Evolutionary conservation across 2,113 vertebrate genomes (phyloP), one percentile per base, ranked within the genome.

Genomic region (Chaetops frenatus): DNA sequence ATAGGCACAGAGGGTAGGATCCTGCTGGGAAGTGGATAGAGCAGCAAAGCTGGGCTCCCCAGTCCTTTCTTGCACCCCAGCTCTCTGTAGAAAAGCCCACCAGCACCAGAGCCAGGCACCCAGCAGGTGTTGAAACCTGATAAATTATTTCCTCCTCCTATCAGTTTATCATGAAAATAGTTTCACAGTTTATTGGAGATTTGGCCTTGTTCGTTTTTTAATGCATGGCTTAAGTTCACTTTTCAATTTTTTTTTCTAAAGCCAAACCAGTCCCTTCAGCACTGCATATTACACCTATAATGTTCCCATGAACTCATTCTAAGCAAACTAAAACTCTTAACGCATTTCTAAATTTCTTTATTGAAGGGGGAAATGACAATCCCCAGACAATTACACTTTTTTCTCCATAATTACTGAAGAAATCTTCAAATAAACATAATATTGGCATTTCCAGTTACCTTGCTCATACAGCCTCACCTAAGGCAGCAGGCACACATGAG

Each of bases 401-500:
- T 88, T 80, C 23, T 80, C 11, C 2, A 2, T 51, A 42, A 45
- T 66, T 78, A 22, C 29, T 5, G 42, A 61, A 69, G 61, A 88
- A 82, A 36, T 29, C 25, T 72, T 60, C 40, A 12, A 64, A 29
- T 47, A 48, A 78, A 62, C 1, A 1, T 14, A 36, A 10, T 15
- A 17, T 0, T 1, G 1, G 11, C 14, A 77, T 69, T 86, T 44
- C 54, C 21, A 10, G 40, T 56, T 48, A 19, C 31, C 28, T 45
- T 40, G n/a, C 51, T 72, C 15, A 0, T 24, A 6, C 2, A 24
- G n/a, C 58, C 76, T 79, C 0, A 0, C 48, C 31, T 28, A 28
- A 38, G 54, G 23, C 48, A 38, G 2, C 57, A 44, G n/a, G 25
- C 47, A 18, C 1, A 1, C 0, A 0, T 5, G 9, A 51, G n/a